phyloP scores from a whole-genome alignment of 2,113 vertebrate genomes.

The Esox niger region DNA sequence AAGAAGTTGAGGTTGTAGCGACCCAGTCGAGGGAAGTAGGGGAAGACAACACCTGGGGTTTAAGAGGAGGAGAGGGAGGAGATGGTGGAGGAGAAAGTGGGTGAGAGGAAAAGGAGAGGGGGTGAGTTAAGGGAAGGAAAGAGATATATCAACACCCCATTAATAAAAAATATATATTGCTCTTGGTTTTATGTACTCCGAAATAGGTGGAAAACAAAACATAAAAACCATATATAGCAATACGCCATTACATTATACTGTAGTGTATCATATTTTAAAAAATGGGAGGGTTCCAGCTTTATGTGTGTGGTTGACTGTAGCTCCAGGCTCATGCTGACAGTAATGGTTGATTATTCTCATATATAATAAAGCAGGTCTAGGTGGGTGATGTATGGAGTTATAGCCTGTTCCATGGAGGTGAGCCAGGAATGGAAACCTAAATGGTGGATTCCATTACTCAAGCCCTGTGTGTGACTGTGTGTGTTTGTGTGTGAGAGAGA shows the following conservation, averaged over 20 bases:
- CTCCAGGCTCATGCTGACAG: not conserved
- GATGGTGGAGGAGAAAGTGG: no score
- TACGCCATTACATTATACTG: not conserved
- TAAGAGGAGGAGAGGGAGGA: not conserved
- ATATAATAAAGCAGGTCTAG: constrained; percentile 24
- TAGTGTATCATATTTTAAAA: not conserved
- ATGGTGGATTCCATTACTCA: not conserved
- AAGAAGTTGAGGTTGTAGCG: constrained; percentile 94
- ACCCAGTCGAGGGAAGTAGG: constrained; percentile 86
- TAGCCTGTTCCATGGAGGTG: not conserved
- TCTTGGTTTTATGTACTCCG: not conserved
- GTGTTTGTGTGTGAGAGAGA: constrained; percentile 3
- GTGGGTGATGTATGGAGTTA: constrained; percentile 4
- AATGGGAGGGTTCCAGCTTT: not conserved
- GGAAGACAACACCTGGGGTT: constrained; percentile 84
- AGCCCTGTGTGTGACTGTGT: not conserved
- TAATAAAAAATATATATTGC: not conserved
- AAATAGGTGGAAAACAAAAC: not conserved
- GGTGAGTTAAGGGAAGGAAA: not conserved
- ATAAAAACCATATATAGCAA: not conserved
- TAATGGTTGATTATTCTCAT: constrained; percentile 4
- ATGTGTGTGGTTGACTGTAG: not conserved
- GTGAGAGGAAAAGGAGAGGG: no score
- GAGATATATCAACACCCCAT: no score
- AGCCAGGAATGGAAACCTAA: not conserved